Percentiles rank a stretch among this genome's conserved stretches.
Conservation (phyloP, 2,888 invertebrate genomes). For the Zhuqinia jingwanae region DNA sequence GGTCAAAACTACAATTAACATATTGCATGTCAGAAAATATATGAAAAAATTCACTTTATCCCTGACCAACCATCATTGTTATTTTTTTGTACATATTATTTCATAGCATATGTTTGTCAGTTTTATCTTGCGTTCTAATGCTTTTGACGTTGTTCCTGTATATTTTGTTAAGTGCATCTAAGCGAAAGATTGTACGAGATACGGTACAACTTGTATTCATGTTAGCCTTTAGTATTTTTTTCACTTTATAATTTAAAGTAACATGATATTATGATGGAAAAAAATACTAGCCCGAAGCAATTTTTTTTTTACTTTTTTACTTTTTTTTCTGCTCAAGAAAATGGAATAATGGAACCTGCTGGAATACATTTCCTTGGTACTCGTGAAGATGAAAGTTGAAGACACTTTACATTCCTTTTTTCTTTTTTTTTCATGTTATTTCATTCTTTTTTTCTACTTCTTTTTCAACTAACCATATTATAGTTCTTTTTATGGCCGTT, state of each 20-base stretch:
- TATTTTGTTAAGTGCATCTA: neutral
- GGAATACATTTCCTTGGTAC: conserved; percentile 62
- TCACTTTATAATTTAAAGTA: conserved; percentile 16
- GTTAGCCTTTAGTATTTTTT: neutral
- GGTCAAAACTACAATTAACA: too few species aligned
- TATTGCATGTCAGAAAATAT: too few species aligned
- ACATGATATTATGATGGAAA: conserved; percentile 36
- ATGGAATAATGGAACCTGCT: conserved; percentile 55
- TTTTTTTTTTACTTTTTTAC: conserved; percentile 41
- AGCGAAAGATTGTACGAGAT: neutral
- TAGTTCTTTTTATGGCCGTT: conserved; percentile 68
- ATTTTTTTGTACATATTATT: neutral
- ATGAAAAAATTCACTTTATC: too few species aligned
- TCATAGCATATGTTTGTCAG: neutral
- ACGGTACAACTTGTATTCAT: neutral
- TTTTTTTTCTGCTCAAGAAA: conserved; percentile 36
- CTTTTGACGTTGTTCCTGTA: conserved; percentile 12
- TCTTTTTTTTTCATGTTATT: conserved; percentile 45
- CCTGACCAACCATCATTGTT: neutral
- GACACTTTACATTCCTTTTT: conserved; percentile 68
- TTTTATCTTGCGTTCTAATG: neutral
- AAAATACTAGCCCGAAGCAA: conserved; percentile 42
- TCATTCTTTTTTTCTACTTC: conserved; percentile 43
- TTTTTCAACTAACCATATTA: conserved; percentile 70
- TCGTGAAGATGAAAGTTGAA: conserved; percentile 69